These are phyloP conservation scores for Pipra filicauda DNA, from an alignment of 2,113 vertebrate genomes.

Conservation along the genomic window DNA sequence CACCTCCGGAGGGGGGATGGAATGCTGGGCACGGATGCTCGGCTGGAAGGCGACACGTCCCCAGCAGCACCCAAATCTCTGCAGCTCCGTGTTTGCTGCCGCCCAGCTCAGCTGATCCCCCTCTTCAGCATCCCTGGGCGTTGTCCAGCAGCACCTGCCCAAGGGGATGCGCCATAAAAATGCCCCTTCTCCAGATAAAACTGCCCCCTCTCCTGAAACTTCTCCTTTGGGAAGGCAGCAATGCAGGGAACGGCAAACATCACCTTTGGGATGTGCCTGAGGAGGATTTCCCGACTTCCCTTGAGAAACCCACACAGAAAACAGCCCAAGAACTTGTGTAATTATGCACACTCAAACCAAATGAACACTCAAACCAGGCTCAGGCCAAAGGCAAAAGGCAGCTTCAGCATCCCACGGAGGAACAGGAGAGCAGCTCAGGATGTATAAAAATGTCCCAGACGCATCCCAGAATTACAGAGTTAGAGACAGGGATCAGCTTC, in stretches of 20 bases:
- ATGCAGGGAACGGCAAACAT: not conserved
- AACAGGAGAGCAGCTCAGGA: not conserved
- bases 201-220: not conserved
- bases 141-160: not conserved
- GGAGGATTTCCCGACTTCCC: not conserved
- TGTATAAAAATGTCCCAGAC: rapidly evolving
- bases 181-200: not conserved
- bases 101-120: not conserved
- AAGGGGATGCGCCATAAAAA: not conserved
- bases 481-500: not conserved
- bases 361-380: not conserved
- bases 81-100: not conserved
- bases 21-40: too few relatives aligned
- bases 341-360: not conserved
- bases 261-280: not conserved
- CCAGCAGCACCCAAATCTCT: not conserved
- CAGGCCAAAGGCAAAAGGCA: not conserved
- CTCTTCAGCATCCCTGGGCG: not conserved
- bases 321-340: not conserved
- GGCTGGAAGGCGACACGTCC: too few relatives aligned
- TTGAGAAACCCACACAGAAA: not conserved
- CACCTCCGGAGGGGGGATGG: too few relatives aligned
- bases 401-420: not conserved
- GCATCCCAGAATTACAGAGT: not conserved
- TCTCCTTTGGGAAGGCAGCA: not conserved